These are phyloP conservation scores for Enteromius thamalakanensis DNA, from an alignment of 2,797 vertebrate species.

Conservation along the genomic window DNA sequence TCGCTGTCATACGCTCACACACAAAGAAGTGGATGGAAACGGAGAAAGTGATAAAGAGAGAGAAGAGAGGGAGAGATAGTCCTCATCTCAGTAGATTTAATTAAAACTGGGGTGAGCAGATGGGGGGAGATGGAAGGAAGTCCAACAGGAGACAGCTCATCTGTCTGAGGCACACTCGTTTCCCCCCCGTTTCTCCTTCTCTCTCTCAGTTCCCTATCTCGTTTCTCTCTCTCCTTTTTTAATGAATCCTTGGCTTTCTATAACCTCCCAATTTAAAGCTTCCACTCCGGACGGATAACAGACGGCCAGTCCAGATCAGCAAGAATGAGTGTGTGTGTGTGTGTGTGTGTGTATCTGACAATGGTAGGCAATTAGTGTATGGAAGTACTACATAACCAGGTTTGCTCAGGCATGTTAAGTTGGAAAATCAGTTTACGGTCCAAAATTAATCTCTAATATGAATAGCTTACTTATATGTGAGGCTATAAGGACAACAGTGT, in stretches of 20 bases:
- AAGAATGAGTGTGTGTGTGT: conserved; percentile 49
- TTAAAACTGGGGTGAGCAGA: conserved; percentile 97
- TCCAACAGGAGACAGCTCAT: conserved; percentile 93
- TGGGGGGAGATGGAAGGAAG: conserved; percentile 91
- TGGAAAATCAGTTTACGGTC: conserved; percentile 11
- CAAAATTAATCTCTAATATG: not conserved
- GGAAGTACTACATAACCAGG: conserved; percentile 49
- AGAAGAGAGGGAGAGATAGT: conserved; percentile 66
- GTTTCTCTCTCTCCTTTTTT: conserved; percentile 61
- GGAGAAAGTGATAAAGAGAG: conserved; percentile 34
- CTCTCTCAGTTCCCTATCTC: conserved; percentile 48
- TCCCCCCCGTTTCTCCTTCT: conserved; percentile 52
- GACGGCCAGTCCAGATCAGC: conserved; percentile 58
- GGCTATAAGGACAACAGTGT: not conserved
- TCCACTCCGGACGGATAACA: conserved; percentile 73
- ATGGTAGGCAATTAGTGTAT: conserved; percentile 71
- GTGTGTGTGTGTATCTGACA: conserved; percentile 64
- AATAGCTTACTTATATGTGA: not conserved
- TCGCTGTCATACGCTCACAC: conserved; percentile 40
- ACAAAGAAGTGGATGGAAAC: conserved; percentile 54
- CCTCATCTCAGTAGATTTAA: conserved; percentile 96
- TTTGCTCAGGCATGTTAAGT: conserved; percentile 64
- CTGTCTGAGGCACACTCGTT: conserved; percentile 81
- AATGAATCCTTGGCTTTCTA: conserved; percentile 84
- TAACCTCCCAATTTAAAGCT: conserved; percentile 72